Evolutionary conservation across 2,888 invertebrate genomes (phyloP).

Genomic region (Phorcus lineatus): DNA sequence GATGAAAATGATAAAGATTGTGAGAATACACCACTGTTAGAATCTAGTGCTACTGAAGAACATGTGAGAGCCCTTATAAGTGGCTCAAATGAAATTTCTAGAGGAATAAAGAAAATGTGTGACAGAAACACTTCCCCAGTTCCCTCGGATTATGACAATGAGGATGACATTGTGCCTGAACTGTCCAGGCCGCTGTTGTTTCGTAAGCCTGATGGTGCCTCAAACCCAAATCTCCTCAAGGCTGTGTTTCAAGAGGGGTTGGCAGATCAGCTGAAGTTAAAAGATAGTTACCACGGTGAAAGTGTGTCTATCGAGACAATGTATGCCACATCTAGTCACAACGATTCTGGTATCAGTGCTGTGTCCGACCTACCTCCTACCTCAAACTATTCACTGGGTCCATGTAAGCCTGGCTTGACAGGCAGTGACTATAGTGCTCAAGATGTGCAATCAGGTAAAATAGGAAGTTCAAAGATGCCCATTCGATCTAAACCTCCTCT

Average conservation of each 20-base stretch:
- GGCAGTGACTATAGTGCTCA: constrained; percentile 28
- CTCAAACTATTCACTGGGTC: constrained; percentile 32
- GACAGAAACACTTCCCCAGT: constrained; percentile 25
- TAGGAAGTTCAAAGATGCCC: constrained; percentile 6
- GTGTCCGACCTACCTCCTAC: constrained; percentile 33
- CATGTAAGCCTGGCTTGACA: constrained; percentile 14
- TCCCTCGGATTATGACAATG: constrained; percentile 33
- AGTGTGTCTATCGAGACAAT: constrained; percentile 19
- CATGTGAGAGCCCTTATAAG: constrained; percentile 20
- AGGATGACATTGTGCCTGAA: constrained; percentile 39
- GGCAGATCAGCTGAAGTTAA: constrained; percentile 16
- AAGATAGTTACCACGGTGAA: constrained; percentile 27
- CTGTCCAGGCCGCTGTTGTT: constrained; percentile 45
- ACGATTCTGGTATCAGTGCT: constrained; percentile 35
- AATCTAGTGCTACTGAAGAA: constrained; percentile 20
- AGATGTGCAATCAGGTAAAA: constrained; percentile 33
- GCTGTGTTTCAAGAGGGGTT: constrained; percentile 42
- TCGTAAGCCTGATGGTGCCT: constrained; percentile 88
- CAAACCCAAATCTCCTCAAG: constrained; percentile 87
- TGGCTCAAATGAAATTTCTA: background rate
- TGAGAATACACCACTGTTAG: constrained; percentile 15
- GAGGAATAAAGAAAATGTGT: background rate
- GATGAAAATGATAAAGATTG: constrained; percentile 51
- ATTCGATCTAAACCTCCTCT: constrained; percentile 59
- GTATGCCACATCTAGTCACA: constrained; percentile 51